Conservation (phyloP, 2,113 vertebrate genomes). For the Clarias macrocephalus region DNA sequence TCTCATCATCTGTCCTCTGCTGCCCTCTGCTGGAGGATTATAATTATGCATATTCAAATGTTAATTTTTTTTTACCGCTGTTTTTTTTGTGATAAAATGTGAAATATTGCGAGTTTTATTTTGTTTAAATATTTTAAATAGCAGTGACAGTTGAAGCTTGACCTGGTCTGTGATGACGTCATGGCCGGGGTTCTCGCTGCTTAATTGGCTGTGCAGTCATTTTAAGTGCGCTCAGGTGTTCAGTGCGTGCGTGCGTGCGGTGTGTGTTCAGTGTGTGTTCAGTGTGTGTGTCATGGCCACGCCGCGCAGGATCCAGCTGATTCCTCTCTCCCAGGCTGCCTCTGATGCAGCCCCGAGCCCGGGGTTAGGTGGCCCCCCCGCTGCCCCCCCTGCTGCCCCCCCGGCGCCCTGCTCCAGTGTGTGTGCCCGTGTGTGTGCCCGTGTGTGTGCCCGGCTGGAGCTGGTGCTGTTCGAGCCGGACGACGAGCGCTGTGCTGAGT, state of each 20-base stretch:
- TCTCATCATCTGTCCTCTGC: constrained; percentile 14
- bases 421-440: constrained; percentile 42
- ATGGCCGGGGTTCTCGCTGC: not conserved
- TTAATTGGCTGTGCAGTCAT: not conserved
- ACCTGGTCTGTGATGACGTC: not conserved
- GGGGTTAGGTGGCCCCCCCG: constrained; percentile 36
- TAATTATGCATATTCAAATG: not conserved
- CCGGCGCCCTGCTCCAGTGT: no score
- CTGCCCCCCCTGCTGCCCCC: constrained; percentile 36
- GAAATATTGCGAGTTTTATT: not conserved
- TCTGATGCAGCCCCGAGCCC: not conserved
- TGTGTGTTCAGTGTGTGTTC: no score
- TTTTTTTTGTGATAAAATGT: not conserved
- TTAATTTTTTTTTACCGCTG: not conserved
- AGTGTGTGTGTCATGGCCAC: constrained; percentile 76
- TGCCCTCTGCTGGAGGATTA: constrained; percentile 33
- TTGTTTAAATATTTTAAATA: not conserved
- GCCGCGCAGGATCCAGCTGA: constrained; percentile 81
- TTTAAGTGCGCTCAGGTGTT: not conserved
- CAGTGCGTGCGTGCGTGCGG: not conserved
- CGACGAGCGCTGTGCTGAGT: constrained; percentile 85
- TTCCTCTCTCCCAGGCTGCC: constrained; percentile 69
- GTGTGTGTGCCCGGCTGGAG: constrained; percentile 68
- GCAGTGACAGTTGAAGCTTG: not conserved
- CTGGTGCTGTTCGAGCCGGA: constrained; percentile 83